Conservation (phyloP, 2,797 vertebrate genomes). For the Ctenochaetus hawaiiensis region DNA sequence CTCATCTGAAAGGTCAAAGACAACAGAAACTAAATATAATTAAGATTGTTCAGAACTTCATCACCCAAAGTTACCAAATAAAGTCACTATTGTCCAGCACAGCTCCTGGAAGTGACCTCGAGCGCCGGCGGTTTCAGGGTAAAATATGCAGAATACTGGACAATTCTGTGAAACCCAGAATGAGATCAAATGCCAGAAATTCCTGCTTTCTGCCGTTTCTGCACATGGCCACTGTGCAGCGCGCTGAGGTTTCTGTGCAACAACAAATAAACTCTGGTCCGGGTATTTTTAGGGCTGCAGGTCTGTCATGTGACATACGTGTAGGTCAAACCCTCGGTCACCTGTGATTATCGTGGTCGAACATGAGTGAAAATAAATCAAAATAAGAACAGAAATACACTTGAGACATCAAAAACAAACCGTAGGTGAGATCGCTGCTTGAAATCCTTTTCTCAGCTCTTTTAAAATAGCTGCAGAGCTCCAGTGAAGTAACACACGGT, state of each 20-base stretch:
- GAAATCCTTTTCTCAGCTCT: not conserved
- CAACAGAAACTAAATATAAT: not conserved
- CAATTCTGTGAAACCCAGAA: not conserved
- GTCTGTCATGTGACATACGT: not conserved
- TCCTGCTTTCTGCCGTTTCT: not conserved
- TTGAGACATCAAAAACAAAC: constrained; percentile 16
- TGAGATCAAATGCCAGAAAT: not conserved
- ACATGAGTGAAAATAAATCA: constrained; percentile 9
- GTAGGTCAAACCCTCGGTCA: not conserved
- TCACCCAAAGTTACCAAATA: not conserved
- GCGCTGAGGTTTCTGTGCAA: not conserved
- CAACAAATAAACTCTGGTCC: not conserved
- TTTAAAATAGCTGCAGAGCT: constrained; percentile 22
- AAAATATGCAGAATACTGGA: not conserved
- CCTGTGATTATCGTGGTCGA: not conserved
- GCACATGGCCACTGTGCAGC: not conserved
- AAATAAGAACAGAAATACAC: not conserved
- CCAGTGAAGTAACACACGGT: constrained; percentile 25
- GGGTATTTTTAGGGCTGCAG: not conserved
- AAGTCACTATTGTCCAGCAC: not conserved
- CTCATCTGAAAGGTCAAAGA: not conserved
- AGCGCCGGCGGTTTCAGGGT: too few species aligned
- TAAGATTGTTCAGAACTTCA: too few species aligned
- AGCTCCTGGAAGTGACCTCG: not conserved
- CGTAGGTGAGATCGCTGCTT: not conserved